These are phyloP conservation scores for Drosophila mayaguana DNA, from an alignment of 2,888 invertebrate genomes.

Conservation along the genomic window DNA sequence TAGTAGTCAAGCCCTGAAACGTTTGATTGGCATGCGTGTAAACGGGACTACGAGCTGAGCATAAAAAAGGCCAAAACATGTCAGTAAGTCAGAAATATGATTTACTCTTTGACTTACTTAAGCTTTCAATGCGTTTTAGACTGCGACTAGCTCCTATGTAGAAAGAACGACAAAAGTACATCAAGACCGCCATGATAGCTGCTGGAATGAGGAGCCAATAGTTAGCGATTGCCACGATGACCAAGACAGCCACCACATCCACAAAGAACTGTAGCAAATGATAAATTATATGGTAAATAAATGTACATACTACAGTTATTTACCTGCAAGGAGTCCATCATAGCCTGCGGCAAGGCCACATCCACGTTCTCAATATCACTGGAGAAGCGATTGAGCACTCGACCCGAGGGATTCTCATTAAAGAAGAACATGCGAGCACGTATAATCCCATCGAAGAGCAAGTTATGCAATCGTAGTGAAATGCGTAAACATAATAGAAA, in stretches of 20 bases:
- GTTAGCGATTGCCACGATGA: slow-evolving; percentile 88
- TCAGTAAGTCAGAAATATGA: not conserved
- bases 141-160: slow-evolving; percentile 86
- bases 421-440: slow-evolving; percentile 91
- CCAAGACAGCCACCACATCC: slow-evolving; percentile 86
- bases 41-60: slow-evolving; percentile 90
- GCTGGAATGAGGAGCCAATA: slow-evolving; percentile 88
- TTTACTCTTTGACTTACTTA: slow-evolving; percentile 70
- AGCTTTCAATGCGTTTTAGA: slow-evolving; percentile 85
- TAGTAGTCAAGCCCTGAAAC: slow-evolving; percentile 91
- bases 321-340: slow-evolving; percentile 87
- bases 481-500: slow-evolving; percentile 91
- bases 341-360: slow-evolving; percentile 87
- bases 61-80: slow-evolving; percentile 13
- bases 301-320: slow-evolving; percentile 35
- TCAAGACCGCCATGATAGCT: slow-evolving; percentile 87
- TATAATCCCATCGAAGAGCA: slow-evolving; percentile 91
- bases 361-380: slow-evolving; percentile 90
- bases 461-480: slow-evolving; percentile 90
- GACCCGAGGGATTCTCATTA: slow-evolving; percentile 89
- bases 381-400: slow-evolving; percentile 91
- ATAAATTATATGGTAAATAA: not conserved
- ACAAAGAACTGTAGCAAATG: slow-evolving; percentile 73
- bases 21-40: slow-evolving; percentile 91
- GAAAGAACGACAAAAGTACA: slow-evolving; percentile 86